Evolutionary conservation across 2,888 invertebrate species (phyloP).

Genomic region (Drosophila imparisetae): DNA sequence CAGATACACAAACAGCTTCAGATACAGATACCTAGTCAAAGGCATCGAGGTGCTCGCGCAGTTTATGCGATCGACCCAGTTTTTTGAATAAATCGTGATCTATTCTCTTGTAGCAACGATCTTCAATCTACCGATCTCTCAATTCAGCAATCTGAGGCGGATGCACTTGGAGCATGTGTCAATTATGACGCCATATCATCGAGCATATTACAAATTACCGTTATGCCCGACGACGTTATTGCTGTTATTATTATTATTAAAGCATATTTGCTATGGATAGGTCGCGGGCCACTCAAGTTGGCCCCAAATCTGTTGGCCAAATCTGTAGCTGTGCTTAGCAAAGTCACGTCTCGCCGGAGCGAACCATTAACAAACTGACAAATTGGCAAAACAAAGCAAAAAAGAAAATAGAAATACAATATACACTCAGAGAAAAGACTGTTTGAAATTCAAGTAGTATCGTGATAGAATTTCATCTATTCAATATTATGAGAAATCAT

Average conservation of each 20-base stretch:
- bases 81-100: constrained; percentile 54
- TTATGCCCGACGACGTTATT: constrained; percentile 45
- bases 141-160: constrained; percentile 61
- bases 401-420: constrained; percentile 31
- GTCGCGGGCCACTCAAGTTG: constrained; percentile 34
- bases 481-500: not conserved
- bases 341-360: constrained; percentile 57
- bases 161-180: constrained; percentile 75
- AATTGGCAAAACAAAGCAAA: constrained; percentile 59
- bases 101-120: constrained; percentile 35
- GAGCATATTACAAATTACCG: constrained; percentile 51
- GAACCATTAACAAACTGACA: constrained; percentile 58
- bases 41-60: constrained; percentile 4
- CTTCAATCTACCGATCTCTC: constrained; percentile 18
- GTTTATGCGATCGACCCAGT: constrained; percentile 52
- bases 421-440: not conserved
- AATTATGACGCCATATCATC: constrained; percentile 73
- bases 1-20: not conserved
- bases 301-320: constrained; percentile 50
- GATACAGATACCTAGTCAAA: constrained; percentile 1
- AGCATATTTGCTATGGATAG: constrained; percentile 52
- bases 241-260: constrained; percentile 51
- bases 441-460: not conserved
- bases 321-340: constrained; percentile 33
- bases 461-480: not conserved